Percentiles rank a stretch among this genome's conserved stretches.
These are phyloP conservation scores for Watsonalla binaria DNA, from an alignment of 2,888 invertebrate species.

Conservation along the genomic window DNA sequence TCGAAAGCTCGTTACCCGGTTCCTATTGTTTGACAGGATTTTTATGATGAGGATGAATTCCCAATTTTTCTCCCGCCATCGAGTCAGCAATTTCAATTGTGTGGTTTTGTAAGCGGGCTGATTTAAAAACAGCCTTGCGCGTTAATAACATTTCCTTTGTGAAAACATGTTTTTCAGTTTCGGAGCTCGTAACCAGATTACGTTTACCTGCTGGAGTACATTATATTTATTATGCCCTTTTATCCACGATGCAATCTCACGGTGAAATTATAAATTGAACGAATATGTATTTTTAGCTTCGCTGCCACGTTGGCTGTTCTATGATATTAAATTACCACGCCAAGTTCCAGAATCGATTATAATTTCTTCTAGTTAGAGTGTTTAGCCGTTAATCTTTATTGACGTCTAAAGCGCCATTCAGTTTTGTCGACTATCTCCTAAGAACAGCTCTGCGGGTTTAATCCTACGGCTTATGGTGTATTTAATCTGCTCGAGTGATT, in stretches of 20 bases:
- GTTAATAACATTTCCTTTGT: not conserved
- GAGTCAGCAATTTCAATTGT: conserved; percentile 42
- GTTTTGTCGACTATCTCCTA: not conserved
- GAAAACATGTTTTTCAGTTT: conserved; percentile 1
- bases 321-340: too few relatives aligned
- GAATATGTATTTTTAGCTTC: too few relatives aligned
- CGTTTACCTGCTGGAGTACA: not conserved
- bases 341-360: not conserved
- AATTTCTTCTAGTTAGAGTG: not conserved
- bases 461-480: not conserved
- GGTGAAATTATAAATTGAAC: too few relatives aligned
- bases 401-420: not conserved
- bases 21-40: conserved; percentile 34
- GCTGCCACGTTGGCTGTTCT: too few relatives aligned
- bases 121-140: conserved; percentile 1
- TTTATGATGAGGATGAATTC: conserved; percentile 30
- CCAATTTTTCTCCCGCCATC: conserved; percentile 27
- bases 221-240: too few relatives aligned
- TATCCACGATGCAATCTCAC: too few relatives aligned
- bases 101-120: conserved; percentile 9
- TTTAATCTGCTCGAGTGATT: not conserved
- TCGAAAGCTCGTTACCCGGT: conserved; percentile 21
- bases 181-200: not conserved
- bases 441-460: not conserved
- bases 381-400: not conserved